Evolutionary conservation across 2,888 invertebrate genomes (phyloP).

Genomic region (Holacanthella duospinosa): DNA sequence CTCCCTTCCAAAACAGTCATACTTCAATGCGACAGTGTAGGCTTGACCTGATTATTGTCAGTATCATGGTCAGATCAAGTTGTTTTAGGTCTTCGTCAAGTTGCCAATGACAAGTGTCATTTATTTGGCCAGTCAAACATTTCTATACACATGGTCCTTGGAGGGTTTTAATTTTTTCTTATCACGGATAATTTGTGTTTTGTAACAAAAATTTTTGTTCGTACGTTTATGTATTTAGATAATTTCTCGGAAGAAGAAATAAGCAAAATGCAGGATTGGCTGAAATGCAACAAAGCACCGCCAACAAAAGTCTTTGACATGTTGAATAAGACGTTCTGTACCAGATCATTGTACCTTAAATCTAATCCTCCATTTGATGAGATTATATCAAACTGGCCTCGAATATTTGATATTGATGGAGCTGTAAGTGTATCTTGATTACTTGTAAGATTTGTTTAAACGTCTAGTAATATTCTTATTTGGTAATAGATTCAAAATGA

Average conservation of each 20-base stretch:
- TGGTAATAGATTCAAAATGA: neutral
- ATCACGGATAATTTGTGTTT: too few relatives aligned
- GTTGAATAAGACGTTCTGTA: neutral
- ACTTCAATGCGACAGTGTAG: too few relatives aligned
- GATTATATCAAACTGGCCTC: neutral
- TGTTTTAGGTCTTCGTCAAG: too few relatives aligned
- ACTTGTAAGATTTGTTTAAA: neutral
- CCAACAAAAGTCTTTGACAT: neutral
- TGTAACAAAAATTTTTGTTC: too few relatives aligned
- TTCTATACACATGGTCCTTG: too few relatives aligned
- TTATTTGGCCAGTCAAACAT: too few relatives aligned
- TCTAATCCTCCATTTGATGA: neutral
- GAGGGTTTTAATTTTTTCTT: too few relatives aligned
- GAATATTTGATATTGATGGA: neutral
- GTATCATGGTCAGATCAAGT: too few relatives aligned
- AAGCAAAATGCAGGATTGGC: neutral
- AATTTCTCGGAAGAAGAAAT: neutral
- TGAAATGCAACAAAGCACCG: neutral
- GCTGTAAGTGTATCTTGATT: neutral
- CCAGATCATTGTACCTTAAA: neutral
- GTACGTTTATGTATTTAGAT: too few relatives aligned
- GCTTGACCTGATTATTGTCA: too few relatives aligned
- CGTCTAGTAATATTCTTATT: neutral
- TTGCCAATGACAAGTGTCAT: too few relatives aligned
- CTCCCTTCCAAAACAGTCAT: too few relatives aligned